These are phyloP conservation scores for Bos taurus DNA, from an alignment of 2,113 vertebrate species.

Conservation along the genomic window ARS-UCD2.0 NC_037340.1:69140501-69141000, in stretches of 20 bases:
- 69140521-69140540: not conserved
- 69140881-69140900: not conserved
- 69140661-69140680: not conserved
- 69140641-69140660: not conserved
- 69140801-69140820: not conserved
- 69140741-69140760: not conserved
- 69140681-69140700: not conserved
- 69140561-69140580: not conserved
- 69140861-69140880: not conserved
- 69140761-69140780: fast-evolving
- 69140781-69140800: not conserved
- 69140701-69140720: not conserved
- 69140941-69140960: not conserved
- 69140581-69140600: not conserved
- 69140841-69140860: not conserved
- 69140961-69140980: not conserved
- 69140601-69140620: not conserved
- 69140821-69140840: not conserved
- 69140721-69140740: not conserved
- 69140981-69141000: not conserved
- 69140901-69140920: not conserved
- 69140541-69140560: not conserved
- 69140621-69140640: no score
- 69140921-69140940: not conserved
- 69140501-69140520: not conserved